Conservation (phyloP, 2,888 invertebrate species). For the Agrotis ipsilon region DNA sequence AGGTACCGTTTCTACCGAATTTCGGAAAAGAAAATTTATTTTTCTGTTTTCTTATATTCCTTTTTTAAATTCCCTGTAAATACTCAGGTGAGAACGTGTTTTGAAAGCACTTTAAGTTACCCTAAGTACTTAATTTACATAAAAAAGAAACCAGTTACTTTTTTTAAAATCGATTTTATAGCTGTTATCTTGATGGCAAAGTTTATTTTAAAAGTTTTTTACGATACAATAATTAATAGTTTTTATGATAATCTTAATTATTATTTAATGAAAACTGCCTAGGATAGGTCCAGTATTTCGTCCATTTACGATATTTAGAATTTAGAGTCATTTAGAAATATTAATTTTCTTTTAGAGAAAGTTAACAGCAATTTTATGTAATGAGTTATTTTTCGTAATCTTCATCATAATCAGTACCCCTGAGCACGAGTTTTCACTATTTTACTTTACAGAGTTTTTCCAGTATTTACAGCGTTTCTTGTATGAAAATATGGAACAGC, state of each 20-base stretch:
- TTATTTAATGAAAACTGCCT: slow-evolving; percentile 28
- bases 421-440: too few species aligned
- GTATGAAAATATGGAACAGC: too few species aligned
- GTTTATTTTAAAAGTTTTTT: slow-evolving; percentile 12
- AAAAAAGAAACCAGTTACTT: slow-evolving; percentile 6
- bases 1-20: too few species aligned
- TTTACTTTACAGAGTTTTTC: too few species aligned
- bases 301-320: slow-evolving; percentile 12
- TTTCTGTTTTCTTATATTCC: too few species aligned
- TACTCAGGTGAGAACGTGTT: too few species aligned
- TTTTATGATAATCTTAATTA: slow-evolving; percentile 31
- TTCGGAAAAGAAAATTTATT: too few species aligned
- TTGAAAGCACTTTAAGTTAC: too few species aligned
- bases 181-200: slow-evolving; percentile 38
- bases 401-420: too few species aligned
- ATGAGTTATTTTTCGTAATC: background rate
- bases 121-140: too few species aligned
- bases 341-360: slow-evolving; percentile 5
- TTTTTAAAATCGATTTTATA: slow-evolving; percentile 23
- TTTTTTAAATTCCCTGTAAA: too few species aligned
- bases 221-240: slow-evolving; percentile 2
- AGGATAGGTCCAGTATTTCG: slow-evolving; percentile 1
- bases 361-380: background rate
- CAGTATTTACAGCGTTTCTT: too few species aligned
- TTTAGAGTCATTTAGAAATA: slow-evolving; percentile 4